Conservation (phyloP, 2,888 invertebrate genomes). For the Mesorhabditis spiculigera region DNA sequence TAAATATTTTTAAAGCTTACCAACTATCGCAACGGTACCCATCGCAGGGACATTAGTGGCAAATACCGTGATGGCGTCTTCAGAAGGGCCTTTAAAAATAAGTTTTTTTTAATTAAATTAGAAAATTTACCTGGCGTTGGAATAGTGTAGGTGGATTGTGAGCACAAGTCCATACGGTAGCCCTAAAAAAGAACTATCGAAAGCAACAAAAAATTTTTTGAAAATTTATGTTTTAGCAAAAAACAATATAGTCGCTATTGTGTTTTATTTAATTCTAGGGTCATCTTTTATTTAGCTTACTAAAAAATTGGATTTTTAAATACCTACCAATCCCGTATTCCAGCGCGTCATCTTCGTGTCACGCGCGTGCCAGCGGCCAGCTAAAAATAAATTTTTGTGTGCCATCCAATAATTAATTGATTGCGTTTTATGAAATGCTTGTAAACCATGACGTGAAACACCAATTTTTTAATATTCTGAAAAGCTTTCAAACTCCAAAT, state of each 20-base stretch:
- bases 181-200: not conserved
- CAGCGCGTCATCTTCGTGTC: not conserved
- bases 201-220: too few relatives aligned
- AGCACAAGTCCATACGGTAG: not conserved
- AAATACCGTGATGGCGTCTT: conserved; percentile 30
- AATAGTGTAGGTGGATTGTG: not conserved
- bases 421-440: too few relatives aligned
- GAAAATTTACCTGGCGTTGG: not conserved
- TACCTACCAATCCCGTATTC: not conserved
- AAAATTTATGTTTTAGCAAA: not conserved
- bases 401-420: too few relatives aligned
- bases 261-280: too few relatives aligned
- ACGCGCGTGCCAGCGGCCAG: conserved; percentile 3
- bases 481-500: too few relatives aligned
- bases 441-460: too few relatives aligned
- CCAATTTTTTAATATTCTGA: too few relatives aligned
- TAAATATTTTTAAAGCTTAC: not conserved
- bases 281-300: too few relatives aligned
- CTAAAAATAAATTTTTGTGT: not conserved
- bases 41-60: conserved; percentile 32
- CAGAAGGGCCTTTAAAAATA: conserved; percentile 34
- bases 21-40: conserved; percentile 38
- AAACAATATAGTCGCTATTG: not conserved
- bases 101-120: too few relatives aligned
- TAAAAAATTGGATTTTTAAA: not conserved